A percentile compares a stretch with the other conserved stretches of the same genome.
Evolutionary conservation across 2,888 invertebrate species (phyloP).

Genomic region (Napeogenes sylphis): DNA sequence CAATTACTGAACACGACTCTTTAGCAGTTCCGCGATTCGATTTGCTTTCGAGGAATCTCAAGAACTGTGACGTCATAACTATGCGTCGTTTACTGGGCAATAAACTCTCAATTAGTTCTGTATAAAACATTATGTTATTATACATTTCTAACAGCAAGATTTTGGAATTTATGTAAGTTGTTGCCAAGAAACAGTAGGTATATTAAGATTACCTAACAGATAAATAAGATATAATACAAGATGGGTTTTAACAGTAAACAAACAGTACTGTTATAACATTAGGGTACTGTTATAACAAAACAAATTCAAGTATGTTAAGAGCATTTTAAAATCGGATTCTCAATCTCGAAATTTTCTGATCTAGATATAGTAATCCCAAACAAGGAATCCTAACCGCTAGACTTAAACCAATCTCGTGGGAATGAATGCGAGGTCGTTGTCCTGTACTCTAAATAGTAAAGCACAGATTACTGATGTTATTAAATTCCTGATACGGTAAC

Average conservation of each 20-base stretch:
- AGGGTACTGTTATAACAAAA: background rate
- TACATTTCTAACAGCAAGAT: too few relatives aligned
- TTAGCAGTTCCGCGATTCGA: conserved; percentile 6
- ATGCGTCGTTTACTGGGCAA: background rate
- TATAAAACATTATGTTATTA: background rate
- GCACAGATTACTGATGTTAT: conserved; percentile 30
- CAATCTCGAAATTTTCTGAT: conserved; percentile 2
- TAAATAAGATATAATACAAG: too few relatives aligned
- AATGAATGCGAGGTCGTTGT: conserved; percentile 1
- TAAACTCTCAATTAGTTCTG: conserved; percentile 1
- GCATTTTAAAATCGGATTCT: background rate
- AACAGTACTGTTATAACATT: too few relatives aligned
- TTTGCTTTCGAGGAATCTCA: conserved; percentile 11
- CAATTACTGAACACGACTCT: too few relatives aligned
- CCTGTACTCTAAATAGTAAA: conserved; percentile 2
- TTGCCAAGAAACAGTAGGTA: too few relatives aligned
- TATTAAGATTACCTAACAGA: too few relatives aligned
- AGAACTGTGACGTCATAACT: conserved; percentile 16
- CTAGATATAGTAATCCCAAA: conserved; percentile 6
- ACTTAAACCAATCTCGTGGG: conserved; percentile 3
- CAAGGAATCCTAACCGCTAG: conserved; percentile 4
- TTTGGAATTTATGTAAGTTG: too few relatives aligned
- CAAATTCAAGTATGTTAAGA: background rate
- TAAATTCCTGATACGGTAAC: conserved; percentile 31
- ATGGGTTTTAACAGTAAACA: too few relatives aligned